Percentiles rank a stretch among this genome's conserved stretches.
These are phyloP conservation scores for Yponomeuta sedellus DNA, from an alignment of 2,888 invertebrate genomes.

Conservation along the genomic window DNA sequence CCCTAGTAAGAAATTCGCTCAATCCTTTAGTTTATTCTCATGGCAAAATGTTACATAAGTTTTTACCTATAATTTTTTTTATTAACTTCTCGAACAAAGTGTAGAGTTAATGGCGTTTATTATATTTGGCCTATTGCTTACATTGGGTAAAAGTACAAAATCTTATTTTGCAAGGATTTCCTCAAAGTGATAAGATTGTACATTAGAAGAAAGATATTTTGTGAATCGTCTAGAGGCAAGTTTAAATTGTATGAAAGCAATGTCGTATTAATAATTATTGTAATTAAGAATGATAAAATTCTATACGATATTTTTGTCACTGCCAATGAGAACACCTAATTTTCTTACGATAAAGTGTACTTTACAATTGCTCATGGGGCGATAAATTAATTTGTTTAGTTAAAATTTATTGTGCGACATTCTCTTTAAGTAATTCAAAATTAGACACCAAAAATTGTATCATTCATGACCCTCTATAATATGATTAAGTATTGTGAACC, in stretches of 20 bases:
- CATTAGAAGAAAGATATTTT: constrained; percentile 53
- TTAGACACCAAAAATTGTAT: constrained; percentile 30
- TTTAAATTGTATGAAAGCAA: constrained; percentile 50
- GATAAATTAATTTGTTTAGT: constrained; percentile 11
- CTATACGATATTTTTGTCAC: constrained; percentile 62
- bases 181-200: constrained; percentile 2
- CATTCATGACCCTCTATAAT: not conserved
- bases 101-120: not conserved
- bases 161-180: constrained; percentile 30
- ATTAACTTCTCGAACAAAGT: constrained; percentile 4
- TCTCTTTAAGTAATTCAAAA: constrained; percentile 19
- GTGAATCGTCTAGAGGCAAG: constrained; percentile 41
- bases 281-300: constrained; percentile 32
- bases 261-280: constrained; percentile 31
- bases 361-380: constrained; percentile 35
- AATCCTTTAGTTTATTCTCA: constrained; percentile 9
- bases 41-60: constrained; percentile 5
- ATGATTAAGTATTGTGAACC: not conserved
- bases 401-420: not conserved
- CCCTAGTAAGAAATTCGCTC: constrained; percentile 9
- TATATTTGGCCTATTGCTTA: constrained; percentile 47
- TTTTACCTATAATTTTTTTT: not conserved
- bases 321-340: constrained; percentile 34
- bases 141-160: constrained; percentile 45
- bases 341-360: not conserved